Conservation (phyloP, 2,888 invertebrate genomes). For the Halictus ligatus region DNA sequence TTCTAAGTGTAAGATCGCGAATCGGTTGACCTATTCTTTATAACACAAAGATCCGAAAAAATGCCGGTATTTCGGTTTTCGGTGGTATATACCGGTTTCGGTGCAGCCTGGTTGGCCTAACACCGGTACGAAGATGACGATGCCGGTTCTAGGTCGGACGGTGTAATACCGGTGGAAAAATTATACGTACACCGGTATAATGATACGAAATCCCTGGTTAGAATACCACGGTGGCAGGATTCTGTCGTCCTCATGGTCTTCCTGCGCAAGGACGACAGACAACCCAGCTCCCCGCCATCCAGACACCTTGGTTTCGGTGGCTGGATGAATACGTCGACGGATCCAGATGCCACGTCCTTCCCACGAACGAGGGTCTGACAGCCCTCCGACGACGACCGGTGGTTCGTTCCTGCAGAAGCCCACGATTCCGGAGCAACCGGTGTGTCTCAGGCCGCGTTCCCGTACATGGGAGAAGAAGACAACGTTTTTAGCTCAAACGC, state of each 20-base stretch:
- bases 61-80: not conserved
- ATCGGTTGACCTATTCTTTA: not conserved
- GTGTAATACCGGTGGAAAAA: conserved; percentile 2
- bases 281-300: conserved; percentile 17
- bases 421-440: conserved; percentile 27
- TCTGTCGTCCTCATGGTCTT: conserved; percentile 48
- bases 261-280: conserved; percentile 48
- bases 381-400: conserved; percentile 21
- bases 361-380: not conserved
- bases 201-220: not conserved
- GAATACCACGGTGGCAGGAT: conserved; percentile 13
- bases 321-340: conserved; percentile 18
- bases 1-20: too few relatives aligned
- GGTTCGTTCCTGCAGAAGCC: conserved; percentile 51
- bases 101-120: not conserved
- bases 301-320: not conserved
- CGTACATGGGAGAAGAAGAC: not conserved
- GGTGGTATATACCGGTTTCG: not conserved
- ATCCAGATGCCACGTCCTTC: conserved; percentile 12
- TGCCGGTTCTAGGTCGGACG: not conserved
- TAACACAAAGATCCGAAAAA: not conserved
- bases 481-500: conserved; percentile 66
- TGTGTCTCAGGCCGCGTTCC: conserved; percentile 13
- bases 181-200: conserved; percentile 2
- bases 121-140: not conserved